phyloP scores from a whole-genome alignment of 2,888 invertebrate species.

The Plebejus anna region DNA sequence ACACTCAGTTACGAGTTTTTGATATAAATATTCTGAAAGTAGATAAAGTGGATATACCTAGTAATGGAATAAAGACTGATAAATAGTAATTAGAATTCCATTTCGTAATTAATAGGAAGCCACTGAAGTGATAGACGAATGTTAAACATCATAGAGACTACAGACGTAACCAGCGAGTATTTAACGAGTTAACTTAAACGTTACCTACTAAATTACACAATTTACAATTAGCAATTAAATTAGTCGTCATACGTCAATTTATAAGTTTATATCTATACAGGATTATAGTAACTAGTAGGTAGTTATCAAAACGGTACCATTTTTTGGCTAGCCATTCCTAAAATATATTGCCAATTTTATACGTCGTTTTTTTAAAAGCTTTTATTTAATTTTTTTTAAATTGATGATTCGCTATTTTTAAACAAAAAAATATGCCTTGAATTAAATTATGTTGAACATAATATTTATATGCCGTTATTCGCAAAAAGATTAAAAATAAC shows the following conservation, averaged over 20 bases:
- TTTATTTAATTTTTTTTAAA: neutral
- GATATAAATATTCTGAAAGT: neutral
- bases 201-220: slow-evolving; percentile 1
- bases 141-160: slow-evolving; percentile 1
- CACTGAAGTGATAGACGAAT: neutral
- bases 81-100: slow-evolving; percentile 4
- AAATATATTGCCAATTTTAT: neutral
- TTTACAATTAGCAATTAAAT: neutral
- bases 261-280: neutral
- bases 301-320: neutral
- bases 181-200: neutral
- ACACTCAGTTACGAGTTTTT: neutral
- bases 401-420: neutral
- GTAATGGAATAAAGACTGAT: neutral
- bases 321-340: neutral
- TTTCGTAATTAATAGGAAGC: neutral
- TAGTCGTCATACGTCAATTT: neutral
- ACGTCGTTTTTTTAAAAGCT: neutral
- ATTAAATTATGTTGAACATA: neutral
- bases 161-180: neutral
- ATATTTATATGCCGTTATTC: neutral
- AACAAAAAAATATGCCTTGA: neutral
- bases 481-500: slow-evolving; percentile 8
- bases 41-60: neutral
- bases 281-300: neutral